Percentiles rank a stretch among this genome's conserved stretches.
phyloP scores from a whole-genome alignment of 2,888 invertebrate genomes.

The Eupithecia subumbrata region DNA sequence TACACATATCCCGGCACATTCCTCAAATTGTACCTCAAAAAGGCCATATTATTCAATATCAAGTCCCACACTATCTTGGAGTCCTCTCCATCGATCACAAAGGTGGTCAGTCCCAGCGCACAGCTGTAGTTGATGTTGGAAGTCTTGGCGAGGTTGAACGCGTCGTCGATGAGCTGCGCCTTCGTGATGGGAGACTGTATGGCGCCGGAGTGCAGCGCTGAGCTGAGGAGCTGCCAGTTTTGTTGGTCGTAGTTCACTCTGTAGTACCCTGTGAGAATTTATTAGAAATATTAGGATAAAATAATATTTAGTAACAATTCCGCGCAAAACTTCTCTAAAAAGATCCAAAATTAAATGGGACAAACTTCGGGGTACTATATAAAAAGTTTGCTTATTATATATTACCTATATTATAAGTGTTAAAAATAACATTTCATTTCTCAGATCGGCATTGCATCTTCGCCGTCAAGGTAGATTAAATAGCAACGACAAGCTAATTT shows the following conservation, averaged over 20 bases:
- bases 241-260: constrained; percentile 85
- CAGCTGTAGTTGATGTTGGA: constrained; percentile 83
- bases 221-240: constrained; percentile 83
- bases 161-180: constrained; percentile 90
- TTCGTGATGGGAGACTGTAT: constrained; percentile 85
- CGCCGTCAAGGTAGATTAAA: no score
- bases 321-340: no score
- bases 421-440: no score
- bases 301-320: no score
- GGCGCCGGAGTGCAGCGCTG: constrained; percentile 77
- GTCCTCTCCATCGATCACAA: constrained; percentile 83
- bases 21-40: constrained; percentile 76
- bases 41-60: constrained; percentile 82
- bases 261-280: constrained; percentile 79
- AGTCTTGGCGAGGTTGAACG: constrained; percentile 86
- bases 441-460: no score
- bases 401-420: no score
- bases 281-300: no score
- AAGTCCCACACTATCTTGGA: constrained; percentile 88
- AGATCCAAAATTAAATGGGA: no score
- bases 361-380: no score
- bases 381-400: no score
- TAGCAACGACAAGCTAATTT: no score
- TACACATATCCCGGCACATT: constrained; percentile 79
- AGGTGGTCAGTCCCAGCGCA: constrained; percentile 86